These are phyloP conservation scores for Dendroctonus valens DNA, from an alignment of 1,140 invertebrate species.

Conservation along the genomic window DNA sequence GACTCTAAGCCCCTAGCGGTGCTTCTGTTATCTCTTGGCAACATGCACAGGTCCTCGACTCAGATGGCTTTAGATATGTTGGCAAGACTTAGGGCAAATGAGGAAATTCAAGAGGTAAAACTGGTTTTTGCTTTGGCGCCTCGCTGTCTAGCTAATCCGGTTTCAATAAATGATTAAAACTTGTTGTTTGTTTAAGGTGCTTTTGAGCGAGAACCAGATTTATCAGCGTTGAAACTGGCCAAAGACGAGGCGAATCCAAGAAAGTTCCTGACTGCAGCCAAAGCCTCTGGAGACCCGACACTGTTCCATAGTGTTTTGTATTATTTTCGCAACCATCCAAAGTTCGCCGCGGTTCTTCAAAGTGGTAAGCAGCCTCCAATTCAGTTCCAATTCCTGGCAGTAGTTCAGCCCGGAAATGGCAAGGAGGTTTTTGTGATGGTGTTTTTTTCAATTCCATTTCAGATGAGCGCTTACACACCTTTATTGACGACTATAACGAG, in stretches of 20 bases:
- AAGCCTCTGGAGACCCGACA: constrained; percentile 64
- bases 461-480: constrained; percentile 25
- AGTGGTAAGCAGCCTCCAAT: constrained; percentile 48
- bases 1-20: constrained; percentile 93
- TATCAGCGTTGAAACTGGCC: constrained; percentile 62
- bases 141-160: not conserved
- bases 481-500: constrained; percentile 27
- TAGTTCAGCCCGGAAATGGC: not conserved
- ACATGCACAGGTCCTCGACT: constrained; percentile 79
- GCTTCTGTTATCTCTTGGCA: constrained; percentile 83
- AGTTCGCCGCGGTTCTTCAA: constrained; percentile 60
- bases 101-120: constrained; percentile 41
- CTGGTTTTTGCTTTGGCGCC: not conserved
- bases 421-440: too few species aligned
- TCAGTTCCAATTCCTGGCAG: too few species aligned
- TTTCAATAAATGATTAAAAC: not conserved
- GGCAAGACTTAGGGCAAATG: constrained; percentile 70
- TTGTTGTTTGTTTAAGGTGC: constrained; percentile 47
- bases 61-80: constrained; percentile 95
- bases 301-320: constrained; percentile 63
- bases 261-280: constrained; percentile 84
- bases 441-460: constrained; percentile 12
- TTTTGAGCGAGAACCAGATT: constrained; percentile 62
- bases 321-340: constrained; percentile 53
- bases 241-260: constrained; percentile 67